Evolutionary conservation across 2,888 invertebrate genomes (phyloP), one percentile per base, ranked within the genome.

Genomic region (Meliscaeva auricollis): DNA sequence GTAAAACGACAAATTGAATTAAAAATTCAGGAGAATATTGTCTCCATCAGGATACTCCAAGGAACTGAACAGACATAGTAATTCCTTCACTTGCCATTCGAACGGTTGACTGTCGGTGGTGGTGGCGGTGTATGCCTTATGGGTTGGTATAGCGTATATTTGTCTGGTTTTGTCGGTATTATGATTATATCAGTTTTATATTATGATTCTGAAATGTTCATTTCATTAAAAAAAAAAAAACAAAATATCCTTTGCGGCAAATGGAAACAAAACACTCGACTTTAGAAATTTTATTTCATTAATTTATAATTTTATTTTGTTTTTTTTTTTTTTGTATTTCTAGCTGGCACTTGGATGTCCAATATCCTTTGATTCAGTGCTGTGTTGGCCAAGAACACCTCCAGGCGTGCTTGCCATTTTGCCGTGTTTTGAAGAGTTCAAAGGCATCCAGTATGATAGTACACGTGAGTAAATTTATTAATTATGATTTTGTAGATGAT

Each of bases 321-420:
- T 17, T 62, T 56, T 5, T 22, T 69, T 62, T 20, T n/a, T 38
- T 38, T 46, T 13, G 4, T 56, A 17, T 75, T 60, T 32, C 20
- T 84, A 80, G 20, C 76, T 81, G 85, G 62, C 68, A 64, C 9
- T 50, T 5, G 87, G 88, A 82, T 97, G 97, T 90, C 94, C 94
- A 62, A 94, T 94, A 35, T 94, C 94, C 81, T 96, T 95, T 93
- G 97, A 97, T 90, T 94, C 94, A 1, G 92, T 97, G 58, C 93
- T 96, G 22, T 98, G 98, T 91, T 98, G 98, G 98, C 97, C 96
- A 8, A 94, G 95, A 0, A 96, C 97, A 9, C 93, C 94, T 0
- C 94, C 94, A 87, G 95, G 95, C 77, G 94, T 94, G 0, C 92
- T 94, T 75, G 96, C 96, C 0, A 92, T 94, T 5, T 93, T 97